Conservation (phyloP, 2,888 invertebrate genomes). For the Ophion slaviceki region DNA sequence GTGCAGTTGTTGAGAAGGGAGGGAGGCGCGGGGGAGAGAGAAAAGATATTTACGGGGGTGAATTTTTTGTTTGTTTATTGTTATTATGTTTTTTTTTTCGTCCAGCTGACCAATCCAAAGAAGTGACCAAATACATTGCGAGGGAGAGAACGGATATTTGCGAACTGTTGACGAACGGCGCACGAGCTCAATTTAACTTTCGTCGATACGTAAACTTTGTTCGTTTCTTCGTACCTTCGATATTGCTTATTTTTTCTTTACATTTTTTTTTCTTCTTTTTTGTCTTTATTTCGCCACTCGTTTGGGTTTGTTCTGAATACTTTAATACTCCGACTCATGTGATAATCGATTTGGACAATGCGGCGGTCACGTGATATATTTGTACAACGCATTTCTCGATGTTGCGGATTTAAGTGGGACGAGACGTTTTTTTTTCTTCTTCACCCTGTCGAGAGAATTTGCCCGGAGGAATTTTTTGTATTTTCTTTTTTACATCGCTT, state of each 20-base stretch:
- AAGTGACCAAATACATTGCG: slow-evolving; percentile 82
- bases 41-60: slow-evolving; percentile 69
- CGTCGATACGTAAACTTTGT: slow-evolving; percentile 29
- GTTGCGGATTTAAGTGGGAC: slow-evolving; percentile 58
- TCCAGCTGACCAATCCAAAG: slow-evolving; percentile 84
- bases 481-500: neutral
- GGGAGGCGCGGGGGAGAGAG: slow-evolving; percentile 29
- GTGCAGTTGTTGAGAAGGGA: slow-evolving; percentile 20
- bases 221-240: slow-evolving; percentile 46
- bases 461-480: neutral
- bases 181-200: slow-evolving; percentile 71
- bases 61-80: slow-evolving; percentile 39
- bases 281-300: slow-evolving; percentile 53
- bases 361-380: slow-evolving; percentile 81
- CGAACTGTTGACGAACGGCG: slow-evolving; percentile 76
- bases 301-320: slow-evolving; percentile 6
- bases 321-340: slow-evolving; percentile 62
- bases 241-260: slow-evolving; percentile 32
- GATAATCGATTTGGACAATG: slow-evolving; percentile 70
- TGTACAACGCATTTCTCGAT: slow-evolving; percentile 71
- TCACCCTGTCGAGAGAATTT: neutral
- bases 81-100: slow-evolving; percentile 63
- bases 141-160: slow-evolving; percentile 77
- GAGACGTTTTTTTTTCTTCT: slow-evolving; percentile 62
- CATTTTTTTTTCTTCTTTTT: slow-evolving; percentile 41